These are phyloP conservation scores for Drosophila obscura DNA, from an alignment of 1,140 invertebrate genomes.

Conservation along the genomic window DNA sequence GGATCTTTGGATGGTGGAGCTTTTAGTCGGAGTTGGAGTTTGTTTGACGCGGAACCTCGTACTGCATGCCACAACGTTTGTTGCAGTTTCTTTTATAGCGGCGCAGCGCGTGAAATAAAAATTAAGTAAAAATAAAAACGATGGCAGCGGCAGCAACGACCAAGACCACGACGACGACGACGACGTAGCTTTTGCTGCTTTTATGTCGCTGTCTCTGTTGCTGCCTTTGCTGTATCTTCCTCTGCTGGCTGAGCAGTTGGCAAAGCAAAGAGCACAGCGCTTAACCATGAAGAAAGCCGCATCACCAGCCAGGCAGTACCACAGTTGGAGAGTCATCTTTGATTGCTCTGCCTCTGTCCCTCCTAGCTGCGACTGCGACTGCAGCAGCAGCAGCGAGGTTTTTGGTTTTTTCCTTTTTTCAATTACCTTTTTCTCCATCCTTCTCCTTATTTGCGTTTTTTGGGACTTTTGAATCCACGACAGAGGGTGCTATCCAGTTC, in stretches of 20 bases:
- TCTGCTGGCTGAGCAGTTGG: conserved; percentile 57
- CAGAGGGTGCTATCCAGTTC: conserved; percentile 30
- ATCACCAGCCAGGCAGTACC: conserved; percentile 28
- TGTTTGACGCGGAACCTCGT: conserved; percentile 79
- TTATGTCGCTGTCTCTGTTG: not conserved
- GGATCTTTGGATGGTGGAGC: conserved; percentile 5
- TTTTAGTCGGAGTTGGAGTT: conserved; percentile 37
- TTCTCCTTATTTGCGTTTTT: conserved; percentile 15
- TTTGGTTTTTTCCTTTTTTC: conserved; percentile 58
- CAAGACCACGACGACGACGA: conserved; percentile 30
- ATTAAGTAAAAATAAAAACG: conserved; percentile 76
- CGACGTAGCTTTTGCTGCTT: conserved; percentile 12
- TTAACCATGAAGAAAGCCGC: conserved; percentile 77
- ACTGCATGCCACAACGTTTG: conserved; percentile 80
- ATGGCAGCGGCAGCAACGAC: conserved; percentile 14
- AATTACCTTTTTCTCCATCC: conserved; percentile 48
- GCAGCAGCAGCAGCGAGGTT: conserved; percentile 12
- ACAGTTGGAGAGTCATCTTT: conserved; percentile 66
- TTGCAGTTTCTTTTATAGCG: conserved; percentile 83
- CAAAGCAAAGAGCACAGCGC: conserved; percentile 72
- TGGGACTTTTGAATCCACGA: not conserved
- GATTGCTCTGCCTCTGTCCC: conserved; percentile 13
- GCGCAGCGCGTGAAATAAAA: conserved; percentile 77
- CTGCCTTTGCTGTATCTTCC: conserved; percentile 2
- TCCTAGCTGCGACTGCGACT: conserved; percentile 53